Conservation (phyloP, 2,113 vertebrate genomes). For the Petroica traversi region DNA sequence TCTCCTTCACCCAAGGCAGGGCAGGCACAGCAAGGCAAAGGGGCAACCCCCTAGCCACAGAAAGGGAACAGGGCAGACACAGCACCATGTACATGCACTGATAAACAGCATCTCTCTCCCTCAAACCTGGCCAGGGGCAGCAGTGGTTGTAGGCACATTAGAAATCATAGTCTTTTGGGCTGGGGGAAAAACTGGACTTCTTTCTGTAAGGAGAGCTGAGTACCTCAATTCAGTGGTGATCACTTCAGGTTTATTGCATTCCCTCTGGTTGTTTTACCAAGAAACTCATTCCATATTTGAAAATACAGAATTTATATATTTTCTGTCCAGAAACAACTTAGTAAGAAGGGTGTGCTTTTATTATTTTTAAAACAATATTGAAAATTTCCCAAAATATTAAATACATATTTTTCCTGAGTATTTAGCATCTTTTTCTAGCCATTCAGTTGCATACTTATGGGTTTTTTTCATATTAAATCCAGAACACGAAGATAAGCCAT, state of each 20-base stretch:
- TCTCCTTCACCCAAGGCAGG: background rate
- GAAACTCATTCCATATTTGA: background rate
- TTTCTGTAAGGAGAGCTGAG: background rate
- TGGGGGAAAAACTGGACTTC: fast-evolving
- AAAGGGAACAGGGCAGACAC: background rate
- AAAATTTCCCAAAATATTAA: background rate
- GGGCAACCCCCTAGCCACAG: background rate
- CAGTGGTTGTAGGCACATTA: background rate
- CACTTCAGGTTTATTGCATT: background rate
- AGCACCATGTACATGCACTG: background rate
- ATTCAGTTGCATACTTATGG: background rate
- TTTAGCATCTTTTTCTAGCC: background rate
- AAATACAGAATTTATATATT: background rate
- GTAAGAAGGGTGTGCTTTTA: background rate
- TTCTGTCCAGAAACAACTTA: background rate
- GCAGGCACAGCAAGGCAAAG: background rate
- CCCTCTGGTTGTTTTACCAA: background rate
- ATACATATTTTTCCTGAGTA: background rate
- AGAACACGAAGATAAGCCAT: background rate
- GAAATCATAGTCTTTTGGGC: background rate
- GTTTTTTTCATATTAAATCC: background rate
- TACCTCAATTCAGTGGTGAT: background rate
- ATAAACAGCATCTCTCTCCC: background rate
- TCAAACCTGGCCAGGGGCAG: too few species aligned
- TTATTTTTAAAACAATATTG: background rate